Evolutionary conservation across 1,140 invertebrate genomes (phyloP).

Genomic region (Saxidomus purpurata): DNA sequence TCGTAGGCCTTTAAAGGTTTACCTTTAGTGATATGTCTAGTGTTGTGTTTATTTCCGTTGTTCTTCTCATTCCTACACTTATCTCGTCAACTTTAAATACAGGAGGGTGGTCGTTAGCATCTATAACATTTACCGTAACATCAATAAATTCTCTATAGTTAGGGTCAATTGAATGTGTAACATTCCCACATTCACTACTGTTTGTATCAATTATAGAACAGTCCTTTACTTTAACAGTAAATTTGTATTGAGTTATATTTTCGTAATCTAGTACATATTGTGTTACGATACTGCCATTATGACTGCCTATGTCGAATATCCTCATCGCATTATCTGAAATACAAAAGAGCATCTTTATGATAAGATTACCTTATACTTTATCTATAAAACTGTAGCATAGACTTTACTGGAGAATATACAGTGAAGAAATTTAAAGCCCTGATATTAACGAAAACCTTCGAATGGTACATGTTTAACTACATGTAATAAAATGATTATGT

Average conservation of each 20-base stretch:
- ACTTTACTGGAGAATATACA: too few species aligned
- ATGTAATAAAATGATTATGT: too few species aligned
- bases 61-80: constrained; percentile 48
- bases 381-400: too few species aligned
- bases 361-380: too few species aligned
- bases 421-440: too few species aligned
- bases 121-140: constrained; percentile 19
- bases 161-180: not conserved
- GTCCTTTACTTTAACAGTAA: constrained; percentile 27
- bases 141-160: not conserved
- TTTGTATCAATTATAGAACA: constrained; percentile 8
- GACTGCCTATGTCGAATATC: constrained; percentile 26
- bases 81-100: constrained; percentile 39
- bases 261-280: constrained; percentile 19
- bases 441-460: too few species aligned
- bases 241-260: not conserved
- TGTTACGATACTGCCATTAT: constrained; percentile 31
- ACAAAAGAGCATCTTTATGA: too few species aligned
- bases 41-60: not conserved
- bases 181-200: not conserved
- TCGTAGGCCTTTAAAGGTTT: too few species aligned
- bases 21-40: constrained; percentile 47
- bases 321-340: too few species aligned
- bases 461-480: too few species aligned
- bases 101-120: constrained; percentile 51